phyloP scores from a whole-genome alignment of 2,888 invertebrate genomes.

The Boloria selene region DNA sequence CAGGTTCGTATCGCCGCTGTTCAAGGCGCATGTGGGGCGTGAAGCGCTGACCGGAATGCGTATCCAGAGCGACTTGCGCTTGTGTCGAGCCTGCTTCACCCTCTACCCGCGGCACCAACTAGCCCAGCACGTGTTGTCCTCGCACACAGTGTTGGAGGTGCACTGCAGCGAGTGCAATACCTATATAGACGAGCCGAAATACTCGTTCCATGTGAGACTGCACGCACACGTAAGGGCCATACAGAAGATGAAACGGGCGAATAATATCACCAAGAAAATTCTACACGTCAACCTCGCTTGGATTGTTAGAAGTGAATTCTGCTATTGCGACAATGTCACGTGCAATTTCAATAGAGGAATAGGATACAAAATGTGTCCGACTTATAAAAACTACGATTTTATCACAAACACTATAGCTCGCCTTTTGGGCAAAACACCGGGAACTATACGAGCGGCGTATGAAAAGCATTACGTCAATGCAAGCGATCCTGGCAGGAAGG shows the following conservation, averaged over 20 bases:
- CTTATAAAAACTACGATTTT: neutral
- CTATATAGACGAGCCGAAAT: constrained; percentile 57
- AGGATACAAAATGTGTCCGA: neutral
- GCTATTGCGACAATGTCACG: neutral
- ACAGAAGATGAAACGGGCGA: constrained; percentile 45
- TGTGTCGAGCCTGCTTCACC: constrained; percentile 43
- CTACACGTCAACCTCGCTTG: constrained; percentile 2
- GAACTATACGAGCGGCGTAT: neutral
- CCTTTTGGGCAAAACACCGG: neutral
- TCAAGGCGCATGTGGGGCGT: neutral
- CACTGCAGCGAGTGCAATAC: constrained; percentile 68
- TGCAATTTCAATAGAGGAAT: neutral
- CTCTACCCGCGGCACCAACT: constrained; percentile 46
- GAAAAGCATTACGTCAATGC: neutral
- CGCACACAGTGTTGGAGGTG: constrained; percentile 52
- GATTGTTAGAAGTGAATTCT: neutral
- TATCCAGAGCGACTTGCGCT: constrained; percentile 1
- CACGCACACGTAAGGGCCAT: neutral
- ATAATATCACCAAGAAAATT: neutral
- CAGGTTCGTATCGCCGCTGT: constrained; percentile 45
- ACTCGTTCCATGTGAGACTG: constrained; percentile 67
- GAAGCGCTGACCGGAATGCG: neutral
- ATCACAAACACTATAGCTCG: neutral
- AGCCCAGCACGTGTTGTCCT: neutral
- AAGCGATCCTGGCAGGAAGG: neutral